Evolutionary conservation across 2,888 invertebrate species (phyloP), one percentile per base, ranked within the genome.

Genomic region (Neocrepidodera transversa): DNA sequence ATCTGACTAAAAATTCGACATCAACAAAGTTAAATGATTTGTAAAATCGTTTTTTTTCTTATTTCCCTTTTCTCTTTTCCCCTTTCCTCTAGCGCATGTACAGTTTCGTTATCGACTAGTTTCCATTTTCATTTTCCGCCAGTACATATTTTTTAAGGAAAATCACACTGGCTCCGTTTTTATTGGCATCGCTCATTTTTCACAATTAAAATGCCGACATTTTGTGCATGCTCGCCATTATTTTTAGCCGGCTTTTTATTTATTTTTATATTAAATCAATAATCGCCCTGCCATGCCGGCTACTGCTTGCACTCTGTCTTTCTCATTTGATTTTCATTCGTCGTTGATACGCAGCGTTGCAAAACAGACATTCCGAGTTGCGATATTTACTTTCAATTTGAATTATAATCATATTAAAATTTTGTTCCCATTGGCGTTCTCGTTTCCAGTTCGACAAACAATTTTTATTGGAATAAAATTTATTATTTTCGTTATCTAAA

Each of bases 11-110:
- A 45, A 28, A 45, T 14, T 26, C 11, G 20, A 18, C 14, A 26
- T n/a, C 6, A 38, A 38, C 38, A 11, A 26, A 26, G 38, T 50
- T 50, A 23, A 38, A 38, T 38, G 16, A 38, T 23, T 38, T 38
- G 38, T 73, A 70, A 76, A 74, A 76, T 75, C 74, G 74, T 71
- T 71, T 73, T 73, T 23, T 73, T 71, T 70, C 73, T 71, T 69
- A 64, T 69, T 70, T 48, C 72, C 71, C 70, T 72, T 69, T 69
- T 65, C 70, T 55, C 75, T 20, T n/a, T 48, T 73, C 71, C 70
- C 73, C 69, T 69, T 65, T 70, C 58, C 75, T 20, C 36, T 42
- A 67, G 62, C 61, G 62, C 61, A 62, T 61, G 62, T 63, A 60
- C 62, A 54, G 42, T 45, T 53, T 67, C 63, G 71, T 72, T 76